These are phyloP conservation scores for Eupleurogrammus muticus DNA, from an alignment of 2,797 vertebrate species.

Conservation along the genomic window DNA sequence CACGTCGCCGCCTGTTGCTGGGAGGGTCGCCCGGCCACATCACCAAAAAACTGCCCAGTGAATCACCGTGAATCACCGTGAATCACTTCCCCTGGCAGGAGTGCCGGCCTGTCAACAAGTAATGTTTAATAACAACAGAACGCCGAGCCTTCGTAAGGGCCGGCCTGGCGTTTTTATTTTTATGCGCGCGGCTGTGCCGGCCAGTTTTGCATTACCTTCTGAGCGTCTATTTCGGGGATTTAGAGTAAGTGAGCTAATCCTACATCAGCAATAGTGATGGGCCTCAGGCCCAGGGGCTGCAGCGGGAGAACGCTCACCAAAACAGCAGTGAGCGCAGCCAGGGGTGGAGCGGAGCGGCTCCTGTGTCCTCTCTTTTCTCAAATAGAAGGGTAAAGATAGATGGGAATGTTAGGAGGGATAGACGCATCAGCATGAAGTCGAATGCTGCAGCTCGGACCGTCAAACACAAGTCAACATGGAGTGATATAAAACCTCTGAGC, in stretches of 20 bases:
- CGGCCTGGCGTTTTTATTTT: constrained; percentile 44
- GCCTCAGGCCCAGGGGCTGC: constrained; percentile 22
- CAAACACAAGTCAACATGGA: no score
- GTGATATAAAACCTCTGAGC: background rate
- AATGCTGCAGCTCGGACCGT: background rate
- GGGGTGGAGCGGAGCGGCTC: constrained; percentile 9
- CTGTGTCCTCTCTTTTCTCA: constrained; percentile 23
- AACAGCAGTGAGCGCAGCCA: constrained; percentile 25
- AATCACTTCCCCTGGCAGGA: constrained; percentile 24
- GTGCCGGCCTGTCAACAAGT: constrained; percentile 45
- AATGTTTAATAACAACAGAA: constrained; percentile 56
- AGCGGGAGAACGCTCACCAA: constrained; percentile 20
- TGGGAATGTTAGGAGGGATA: constrained; percentile 21
- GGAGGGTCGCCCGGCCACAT: constrained; percentile 20
- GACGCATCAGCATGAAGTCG: constrained; percentile 5
- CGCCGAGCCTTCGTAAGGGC: constrained; percentile 15
- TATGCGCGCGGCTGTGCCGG: constrained; percentile 22
- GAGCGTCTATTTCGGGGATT: constrained; percentile 48
- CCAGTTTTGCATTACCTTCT: constrained; percentile 49
- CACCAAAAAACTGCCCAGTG: constrained; percentile 9
- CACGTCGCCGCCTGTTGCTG: constrained; percentile 28
- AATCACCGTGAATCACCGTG: constrained; percentile 20
- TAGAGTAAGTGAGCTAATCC: constrained; percentile 58
- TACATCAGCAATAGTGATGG: constrained; percentile 39
- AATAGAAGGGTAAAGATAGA: constrained; percentile 36